phyloP scores from a whole-genome alignment of 1,140 invertebrate genomes.

The Mamestra configurata region DNA sequence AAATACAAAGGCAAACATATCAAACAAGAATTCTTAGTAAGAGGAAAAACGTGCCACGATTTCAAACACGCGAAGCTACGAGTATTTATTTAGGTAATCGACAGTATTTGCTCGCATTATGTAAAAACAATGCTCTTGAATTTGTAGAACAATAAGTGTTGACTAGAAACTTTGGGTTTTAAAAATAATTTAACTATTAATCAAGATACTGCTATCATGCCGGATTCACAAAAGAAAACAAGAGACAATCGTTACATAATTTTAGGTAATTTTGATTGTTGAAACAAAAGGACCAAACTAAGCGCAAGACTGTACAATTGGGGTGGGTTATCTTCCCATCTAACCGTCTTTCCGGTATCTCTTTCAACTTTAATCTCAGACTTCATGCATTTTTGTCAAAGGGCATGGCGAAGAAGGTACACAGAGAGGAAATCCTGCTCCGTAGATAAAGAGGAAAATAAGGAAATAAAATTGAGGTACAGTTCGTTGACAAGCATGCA shows the following conservation, averaged over 20 bases:
- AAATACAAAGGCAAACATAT: conserved; percentile 40
- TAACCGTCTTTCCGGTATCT: background rate
- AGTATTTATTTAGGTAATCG: conserved; percentile 20
- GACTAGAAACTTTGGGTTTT: background rate
- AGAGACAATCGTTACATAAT: background rate
- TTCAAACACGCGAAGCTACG: conserved; percentile 6
- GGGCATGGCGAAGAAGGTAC: background rate
- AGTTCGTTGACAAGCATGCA: background rate
- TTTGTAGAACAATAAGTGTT: background rate
- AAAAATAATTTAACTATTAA: background rate
- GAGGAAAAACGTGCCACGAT: conserved; percentile 38
- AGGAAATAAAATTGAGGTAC: background rate
- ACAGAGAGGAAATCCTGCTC: background rate
- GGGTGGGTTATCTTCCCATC: background rate
- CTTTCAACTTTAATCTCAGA: background rate
- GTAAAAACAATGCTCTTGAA: conserved; percentile 26
- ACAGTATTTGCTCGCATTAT: conserved; percentile 7
- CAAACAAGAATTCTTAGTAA: conserved; percentile 34
- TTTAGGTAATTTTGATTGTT: background rate
- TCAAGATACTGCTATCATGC: background rate
- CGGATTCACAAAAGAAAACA: background rate
- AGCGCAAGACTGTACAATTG: background rate
- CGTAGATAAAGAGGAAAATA: background rate
- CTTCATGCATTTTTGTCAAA: conserved; percentile 13
- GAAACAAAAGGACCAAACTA: background rate